Percentiles rank a stretch among this genome's conserved stretches.
Evolutionary conservation across 2,797 vertebrate species (phyloP).

Genomic region (Squalus acanthias): DNA sequence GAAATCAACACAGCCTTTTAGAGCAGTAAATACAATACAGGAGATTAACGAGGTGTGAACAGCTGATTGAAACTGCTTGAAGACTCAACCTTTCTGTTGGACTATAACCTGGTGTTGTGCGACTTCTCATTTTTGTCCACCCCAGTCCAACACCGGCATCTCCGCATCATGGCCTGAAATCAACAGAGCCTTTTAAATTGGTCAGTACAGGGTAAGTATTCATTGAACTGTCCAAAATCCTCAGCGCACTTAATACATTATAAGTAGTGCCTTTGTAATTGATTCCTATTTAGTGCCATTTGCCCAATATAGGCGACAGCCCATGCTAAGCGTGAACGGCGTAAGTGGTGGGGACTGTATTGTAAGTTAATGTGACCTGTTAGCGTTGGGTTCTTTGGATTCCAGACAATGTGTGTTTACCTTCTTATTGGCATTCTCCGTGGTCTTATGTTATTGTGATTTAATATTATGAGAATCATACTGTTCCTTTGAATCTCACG

Average conservation of each 20-base stretch:
- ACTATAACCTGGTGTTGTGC: no score
- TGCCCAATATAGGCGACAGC: neutral
- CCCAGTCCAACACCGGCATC: no score
- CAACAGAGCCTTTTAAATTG: neutral
- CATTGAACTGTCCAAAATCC: neutral
- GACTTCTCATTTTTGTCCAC: no score
- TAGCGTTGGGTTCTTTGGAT: neutral
- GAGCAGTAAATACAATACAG: neutral
- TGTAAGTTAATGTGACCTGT: neutral
- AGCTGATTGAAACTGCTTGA: neutral
- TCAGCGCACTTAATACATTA: neutral
- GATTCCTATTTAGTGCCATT: neutral
- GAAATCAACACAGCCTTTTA: neutral
- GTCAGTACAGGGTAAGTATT: neutral
- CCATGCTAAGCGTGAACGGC: neutral
- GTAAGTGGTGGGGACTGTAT: neutral
- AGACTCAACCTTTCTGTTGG: neutral
- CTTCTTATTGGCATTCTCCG: neutral
- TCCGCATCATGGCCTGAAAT: neutral
- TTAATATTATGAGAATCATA: neutral
- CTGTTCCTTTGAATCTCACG: neutral
- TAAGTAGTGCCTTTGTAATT: neutral
- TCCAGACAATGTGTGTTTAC: neutral
- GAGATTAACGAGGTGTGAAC: neutral
- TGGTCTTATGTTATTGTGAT: neutral